phyloP scores from a whole-genome alignment of 2,888 invertebrate genomes.

The Ichneumoninae sp. region DNA sequence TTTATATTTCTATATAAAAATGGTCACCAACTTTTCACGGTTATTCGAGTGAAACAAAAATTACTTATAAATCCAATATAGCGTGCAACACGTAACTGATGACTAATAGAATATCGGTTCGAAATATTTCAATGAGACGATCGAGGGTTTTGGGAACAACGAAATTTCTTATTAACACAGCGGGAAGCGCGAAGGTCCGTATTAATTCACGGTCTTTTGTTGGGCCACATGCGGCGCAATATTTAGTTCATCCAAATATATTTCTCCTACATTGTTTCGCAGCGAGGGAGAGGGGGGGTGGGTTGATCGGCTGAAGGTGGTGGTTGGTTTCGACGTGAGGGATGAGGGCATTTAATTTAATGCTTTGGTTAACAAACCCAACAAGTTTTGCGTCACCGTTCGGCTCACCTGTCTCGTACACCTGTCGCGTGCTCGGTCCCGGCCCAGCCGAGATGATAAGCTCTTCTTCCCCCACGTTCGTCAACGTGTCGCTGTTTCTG shows the following conservation, averaged over 20 bases:
- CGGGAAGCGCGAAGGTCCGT: not conserved
- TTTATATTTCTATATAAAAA: too few relatives aligned
- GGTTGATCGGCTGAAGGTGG: not conserved
- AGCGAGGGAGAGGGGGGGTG: not conserved
- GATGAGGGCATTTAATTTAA: not conserved
- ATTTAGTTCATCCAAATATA: not conserved
- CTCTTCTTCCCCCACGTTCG: slow-evolving; percentile 65
- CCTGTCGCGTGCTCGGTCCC: slow-evolving; percentile 69
- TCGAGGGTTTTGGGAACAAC: not conserved
- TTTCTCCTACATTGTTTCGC: not conserved
- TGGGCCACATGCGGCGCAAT: not conserved
- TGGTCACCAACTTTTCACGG: too few relatives aligned
- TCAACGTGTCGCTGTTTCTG: slow-evolving; percentile 72
- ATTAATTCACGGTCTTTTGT: not conserved
- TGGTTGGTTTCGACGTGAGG: not conserved
- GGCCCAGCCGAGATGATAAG: slow-evolving; percentile 62
- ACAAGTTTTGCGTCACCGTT: not conserved
- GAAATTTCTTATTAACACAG: not conserved
- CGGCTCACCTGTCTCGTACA: slow-evolving; percentile 73
- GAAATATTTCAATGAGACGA: not conserved
- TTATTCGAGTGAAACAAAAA: too few relatives aligned
- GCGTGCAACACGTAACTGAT: not conserved
- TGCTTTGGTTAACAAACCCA: not conserved
- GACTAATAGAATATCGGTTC: not conserved
- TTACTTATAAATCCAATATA: not conserved